Evolutionary conservation across 2,888 invertebrate genomes (phyloP), one percentile per base, ranked within the genome.

Genomic region (Venusia cambrica): DNA sequence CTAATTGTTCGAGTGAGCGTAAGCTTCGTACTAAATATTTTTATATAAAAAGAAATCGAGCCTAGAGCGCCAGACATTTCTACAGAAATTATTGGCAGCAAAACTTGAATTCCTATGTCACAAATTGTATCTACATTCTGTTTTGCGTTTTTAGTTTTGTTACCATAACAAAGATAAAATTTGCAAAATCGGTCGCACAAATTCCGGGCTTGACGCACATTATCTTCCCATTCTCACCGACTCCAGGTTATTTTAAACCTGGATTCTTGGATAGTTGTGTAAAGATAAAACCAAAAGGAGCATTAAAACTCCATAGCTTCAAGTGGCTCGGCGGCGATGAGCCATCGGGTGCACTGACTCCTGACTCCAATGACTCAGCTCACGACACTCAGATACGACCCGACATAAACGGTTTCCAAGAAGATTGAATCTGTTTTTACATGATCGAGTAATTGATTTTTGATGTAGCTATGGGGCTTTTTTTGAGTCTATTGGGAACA

Each of bases 1-100:
- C 76, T 81, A 79, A 81, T 80, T 79, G 64, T 75, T 61, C 65
- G 64, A 64, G 67, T 70, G 72, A 69, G 69, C 62, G 73, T 64
- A 65, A 73, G 68, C 59, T 61, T 71, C 68, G 71, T 68, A 71
- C 74, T 72, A 67, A 62, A 74, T n/a, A n/a, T 79, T 80, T 76
- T 73, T 69, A 72, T 67, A 73, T 73, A 66, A 60, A 67, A 68
- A 61, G 70, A 77, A 75, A 70, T 57, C 51, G 60, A 61, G 62
- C 64, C 60, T n/a, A n/a, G n/a, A n/a, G n/a, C n/a, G n/a, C n/a
- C n/a, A n/a, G n/a, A n/a, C n/a, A n/a, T n/a, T n/a, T n/a, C n/a
- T n/a, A n/a, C n/a, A n/a, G n/a, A n/a, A n/a, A n/a, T n/a, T n/a
- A n/a, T n/a, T n/a, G n/a, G n/a, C n/a, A n/a, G n/a, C n/a, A n/a